Evolutionary conservation across 2,888 invertebrate genomes (phyloP), one percentile per base, ranked within the genome.

Genomic region (Chrysina gloriosa): DNA sequence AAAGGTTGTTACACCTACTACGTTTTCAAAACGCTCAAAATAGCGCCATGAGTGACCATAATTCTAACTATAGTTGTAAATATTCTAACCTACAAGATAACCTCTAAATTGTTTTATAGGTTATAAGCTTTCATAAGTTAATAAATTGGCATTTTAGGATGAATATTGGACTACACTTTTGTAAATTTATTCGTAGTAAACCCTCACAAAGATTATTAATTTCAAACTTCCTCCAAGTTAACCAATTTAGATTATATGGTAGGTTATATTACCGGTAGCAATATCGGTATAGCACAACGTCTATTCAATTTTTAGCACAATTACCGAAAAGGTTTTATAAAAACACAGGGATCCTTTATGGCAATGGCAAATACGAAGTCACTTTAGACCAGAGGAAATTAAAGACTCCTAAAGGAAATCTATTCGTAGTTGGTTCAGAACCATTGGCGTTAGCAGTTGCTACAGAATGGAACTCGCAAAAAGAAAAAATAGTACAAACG

Each of bases 381-480:
- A 93, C 92, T 14, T 84, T 98, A 72, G 98, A 98, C 82, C 92
- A 94, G 78, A 86, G 90, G 14, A 94, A 95, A 79, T 83, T 98
- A 14, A 96, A 96, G 84, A 98, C 98, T 1, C 98, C 97, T 0
- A 88, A 88, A 75, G 96, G 97, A 1, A 87, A 88, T 68, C 81
- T 91, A 5, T 90, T 98, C 73, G 84, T 87, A 69, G 90, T 97
- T 0, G 89, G 90, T 21, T 94, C 89, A 82, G 96, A 98, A 83
- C 90, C 94, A 0, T 84, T 99, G 58, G 98, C 98, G 1, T 85
- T 97, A 69, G 97, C 96, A 14, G 90, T 99, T 50, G 96, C 98
- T 0, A 89, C 92, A 25, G 99, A 99, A 86, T 99, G 98, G 95
- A 92, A 95, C 76, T 86, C 91, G 3, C 98, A 98, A 81, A 89